Conservation (phyloP, 2,888 invertebrate species). For the Abrostola tripartita region DNA sequence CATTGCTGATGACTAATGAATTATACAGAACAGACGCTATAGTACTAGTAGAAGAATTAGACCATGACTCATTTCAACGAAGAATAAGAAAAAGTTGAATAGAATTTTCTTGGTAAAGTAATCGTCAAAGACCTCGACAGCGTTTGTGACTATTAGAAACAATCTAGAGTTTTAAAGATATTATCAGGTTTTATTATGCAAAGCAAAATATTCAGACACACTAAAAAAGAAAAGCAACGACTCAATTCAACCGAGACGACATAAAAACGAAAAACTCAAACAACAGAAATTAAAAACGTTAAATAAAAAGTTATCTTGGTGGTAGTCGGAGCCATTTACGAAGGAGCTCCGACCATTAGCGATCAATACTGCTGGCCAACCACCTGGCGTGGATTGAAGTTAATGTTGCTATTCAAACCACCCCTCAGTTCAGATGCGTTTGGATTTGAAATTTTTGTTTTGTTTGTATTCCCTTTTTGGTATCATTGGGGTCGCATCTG, state of each 20-base stretch:
- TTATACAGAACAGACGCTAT: too few relatives aligned
- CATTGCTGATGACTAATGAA: too few relatives aligned
- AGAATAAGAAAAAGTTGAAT: too few relatives aligned
- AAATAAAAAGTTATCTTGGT: conserved; percentile 40
- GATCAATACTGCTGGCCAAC: conserved; percentile 51
- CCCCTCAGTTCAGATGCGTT: conserved; percentile 49
- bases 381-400: conserved; percentile 55
- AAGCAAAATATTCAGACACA: not conserved
- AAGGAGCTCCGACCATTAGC: conserved; percentile 43
- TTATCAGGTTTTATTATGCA: conserved; percentile 2
- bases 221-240: not conserved
- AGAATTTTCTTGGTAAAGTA: too few relatives aligned
- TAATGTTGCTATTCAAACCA: conserved; percentile 52
- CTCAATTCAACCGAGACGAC: not conserved
- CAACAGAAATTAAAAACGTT: conserved; percentile 21
- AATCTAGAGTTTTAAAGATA: not conserved
- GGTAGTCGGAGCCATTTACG: conserved; percentile 38
- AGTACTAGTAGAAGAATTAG: too few relatives aligned
- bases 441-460: conserved; percentile 26
- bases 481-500: not conserved
- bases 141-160: too few relatives aligned
- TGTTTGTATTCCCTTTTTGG: conserved; percentile 13
- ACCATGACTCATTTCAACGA: too few relatives aligned
- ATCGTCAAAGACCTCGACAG: too few relatives aligned
- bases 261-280: conserved; percentile 14